Evolutionary conservation across 1,140 invertebrate species (phyloP), one percentile per base, ranked within the genome.

Genomic region (Meloidogyne floridensis): DNA sequence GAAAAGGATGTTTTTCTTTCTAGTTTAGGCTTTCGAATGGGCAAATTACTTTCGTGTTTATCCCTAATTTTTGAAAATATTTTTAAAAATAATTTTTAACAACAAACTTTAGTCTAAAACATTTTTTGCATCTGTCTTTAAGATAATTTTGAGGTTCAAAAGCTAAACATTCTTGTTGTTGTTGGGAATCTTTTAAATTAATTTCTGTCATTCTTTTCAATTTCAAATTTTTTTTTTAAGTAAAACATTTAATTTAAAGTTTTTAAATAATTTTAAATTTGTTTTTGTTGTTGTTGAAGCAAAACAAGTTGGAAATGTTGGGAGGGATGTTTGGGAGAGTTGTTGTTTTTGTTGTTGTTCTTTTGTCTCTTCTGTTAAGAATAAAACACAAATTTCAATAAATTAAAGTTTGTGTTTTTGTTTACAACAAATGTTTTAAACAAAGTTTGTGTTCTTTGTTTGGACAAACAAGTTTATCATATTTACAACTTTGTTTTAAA

Each of bases 111-210:
- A 87, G 79, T 51, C 86, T 80, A 76, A 88, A 88, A 75, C 87
- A 88, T 56, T 85, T 85, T 79, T 87, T 89, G 82, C 87, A 88
- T 15, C 87, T 81, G 42, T 88, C 87, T 43, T 84, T 82, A 32
- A 89, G 81, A 82, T 89, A 89, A 75, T 86, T 90, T 69, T 89
- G 88, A 73, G 88, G 88, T 77, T 89, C 88, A 82, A 89, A 89
- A 13, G 84, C 87, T 15, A 75, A 83, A 77, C 88, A 89, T 32
- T 83, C 72, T 1, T 0, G 7, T n/a, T 79, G 65, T 71, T 71
- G 47, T 47, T 47, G 47, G 0, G 47, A 6, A n/a, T 65, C 59
- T 65, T 65, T 65, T 65, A n/a, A n/a, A n/a, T 5, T 65, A 8
- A 6, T 65, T 65, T 65, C 59, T n/a, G 6, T 65, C 59, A 65